Evolutionary conservation across 2,888 invertebrate genomes (phyloP).

Genomic region (Neria commutata): DNA sequence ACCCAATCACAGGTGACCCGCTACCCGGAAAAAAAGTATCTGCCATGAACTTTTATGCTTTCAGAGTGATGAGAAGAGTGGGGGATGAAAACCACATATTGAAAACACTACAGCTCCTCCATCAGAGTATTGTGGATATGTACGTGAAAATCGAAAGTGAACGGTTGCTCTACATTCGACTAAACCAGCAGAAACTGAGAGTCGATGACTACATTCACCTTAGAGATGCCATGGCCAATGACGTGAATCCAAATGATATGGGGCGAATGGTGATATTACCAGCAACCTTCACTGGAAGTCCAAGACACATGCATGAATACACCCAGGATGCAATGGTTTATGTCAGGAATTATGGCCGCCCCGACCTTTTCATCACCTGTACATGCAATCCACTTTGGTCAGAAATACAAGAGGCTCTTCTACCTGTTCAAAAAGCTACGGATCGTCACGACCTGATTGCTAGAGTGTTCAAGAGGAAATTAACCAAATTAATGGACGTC

Average conservation of each 20-base stretch:
- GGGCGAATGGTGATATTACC: conserved; percentile 14
- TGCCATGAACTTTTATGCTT: conserved; percentile 23
- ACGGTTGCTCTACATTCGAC: conserved; percentile 41
- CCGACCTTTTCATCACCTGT: conserved; percentile 18
- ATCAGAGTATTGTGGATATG: conserved; percentile 49
- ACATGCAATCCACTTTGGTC: conserved; percentile 31
- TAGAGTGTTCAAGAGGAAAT: no score
- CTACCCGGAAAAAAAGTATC: conserved; percentile 9
- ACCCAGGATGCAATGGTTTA: conserved; percentile 14
- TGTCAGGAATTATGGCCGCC: conserved; percentile 17
- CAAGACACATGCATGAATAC: conserved; percentile 24
- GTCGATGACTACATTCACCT: conserved; percentile 47
- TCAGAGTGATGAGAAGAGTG: conserved; percentile 14
- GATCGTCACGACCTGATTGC: no score
- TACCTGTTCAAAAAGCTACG: no score
- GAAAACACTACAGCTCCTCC: conserved; percentile 35
- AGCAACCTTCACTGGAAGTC: conserved; percentile 15
- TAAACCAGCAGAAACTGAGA: conserved; percentile 42
- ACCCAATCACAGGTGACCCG: conserved; percentile 3
- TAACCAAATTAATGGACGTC: no score
- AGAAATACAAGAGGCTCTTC: no score
- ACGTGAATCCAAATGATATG: no score
- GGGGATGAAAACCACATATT: conserved; percentile 24
- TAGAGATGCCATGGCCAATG: no score
- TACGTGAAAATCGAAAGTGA: conserved; percentile 50